Evolutionary conservation across 2,797 vertebrate genomes (phyloP), one percentile per base, ranked within the genome.

Genomic region (Diplodus sargus): DNA sequence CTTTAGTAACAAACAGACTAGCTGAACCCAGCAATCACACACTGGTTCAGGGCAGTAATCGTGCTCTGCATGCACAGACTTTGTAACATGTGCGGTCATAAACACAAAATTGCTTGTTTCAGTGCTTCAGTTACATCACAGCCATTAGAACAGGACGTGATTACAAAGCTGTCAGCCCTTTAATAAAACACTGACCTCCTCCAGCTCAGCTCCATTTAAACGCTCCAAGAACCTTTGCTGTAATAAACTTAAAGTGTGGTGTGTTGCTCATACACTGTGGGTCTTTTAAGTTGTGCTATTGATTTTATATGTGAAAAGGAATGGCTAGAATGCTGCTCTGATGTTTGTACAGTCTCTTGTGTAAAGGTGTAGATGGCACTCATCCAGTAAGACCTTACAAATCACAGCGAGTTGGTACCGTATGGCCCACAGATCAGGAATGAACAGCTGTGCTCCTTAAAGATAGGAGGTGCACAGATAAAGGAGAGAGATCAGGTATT

Each of bases 361-460:
- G 76, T 8, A 17, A 20, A 59, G 49, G 61, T 69, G 28, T 17
- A 53, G 28, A 45, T n/a, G 13, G 67, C 60, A 5, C 25, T 52
- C 47, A 1, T 80, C 77, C 79, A 82, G 18, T 64, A 28, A 82
- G 49, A 68, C 52, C 54, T 74, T 12, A 81, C 81, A 93, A 90
- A 85, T 91, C 85, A 76, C 22, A 4, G 30, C 66, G 86, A 76
- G 79, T 84, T 85, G 77, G 70, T 81, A 71, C 83, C 67, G 13
- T 70, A 82, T 78, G 66, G 72, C 42, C 23, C 51, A 2, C 39
- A 48, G 43, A 52, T 23, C 56, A 72, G 70, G 60, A 82, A 78
- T 76, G 80, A 79, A 73, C 15, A 69, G 34, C 1, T 34, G 53
- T 73, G 70, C 48, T 15, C 11, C 5, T 42, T 45, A 34, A 52